Conservation (phyloP, 23 tunicate species). For the Clavelina lepadiformis region DNA sequence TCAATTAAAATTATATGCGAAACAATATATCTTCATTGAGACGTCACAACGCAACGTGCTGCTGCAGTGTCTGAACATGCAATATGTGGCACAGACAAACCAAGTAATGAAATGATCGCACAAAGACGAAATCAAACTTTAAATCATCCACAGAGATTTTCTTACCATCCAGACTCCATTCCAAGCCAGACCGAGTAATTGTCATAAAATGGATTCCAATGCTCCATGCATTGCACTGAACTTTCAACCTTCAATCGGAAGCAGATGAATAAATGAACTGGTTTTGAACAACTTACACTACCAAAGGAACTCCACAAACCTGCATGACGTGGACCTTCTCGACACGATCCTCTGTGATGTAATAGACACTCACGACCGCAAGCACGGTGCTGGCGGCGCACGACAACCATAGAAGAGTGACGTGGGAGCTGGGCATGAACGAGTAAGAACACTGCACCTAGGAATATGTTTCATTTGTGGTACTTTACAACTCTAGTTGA, state of each 20-base stretch:
- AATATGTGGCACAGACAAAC: no score
- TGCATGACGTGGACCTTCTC: constrained; percentile 93
- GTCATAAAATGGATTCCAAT: constrained; percentile 58
- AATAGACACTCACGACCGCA: constrained; percentile 80
- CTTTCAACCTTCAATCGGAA: constrained; percentile 57
- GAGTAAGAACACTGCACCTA: constrained; percentile 87
- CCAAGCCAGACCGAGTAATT: constrained; percentile 79
- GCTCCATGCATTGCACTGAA: constrained; percentile 88
- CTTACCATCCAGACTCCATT: constrained; percentile 92
- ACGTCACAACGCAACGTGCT: no score
- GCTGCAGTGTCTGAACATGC: no score
- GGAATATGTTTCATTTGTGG: no score
- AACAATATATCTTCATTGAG: no score
- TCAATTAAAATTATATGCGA: no score
- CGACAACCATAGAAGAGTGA: constrained; percentile 78
- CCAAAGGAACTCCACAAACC: constrained; percentile 26
- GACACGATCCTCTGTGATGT: constrained; percentile 58
- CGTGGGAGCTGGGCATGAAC: constrained; percentile 59
- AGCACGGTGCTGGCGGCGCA: constrained; percentile 68
- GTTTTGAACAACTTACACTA: background rate
- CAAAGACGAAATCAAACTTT: no score
- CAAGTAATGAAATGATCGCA: no score
- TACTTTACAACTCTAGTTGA: no score
- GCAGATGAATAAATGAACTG: background rate
- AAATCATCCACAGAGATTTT: no score